Evolutionary conservation across 1,140 invertebrate species (phyloP), one percentile per base, ranked within the genome.

Genomic region (Heliconius eleuchia): DNA sequence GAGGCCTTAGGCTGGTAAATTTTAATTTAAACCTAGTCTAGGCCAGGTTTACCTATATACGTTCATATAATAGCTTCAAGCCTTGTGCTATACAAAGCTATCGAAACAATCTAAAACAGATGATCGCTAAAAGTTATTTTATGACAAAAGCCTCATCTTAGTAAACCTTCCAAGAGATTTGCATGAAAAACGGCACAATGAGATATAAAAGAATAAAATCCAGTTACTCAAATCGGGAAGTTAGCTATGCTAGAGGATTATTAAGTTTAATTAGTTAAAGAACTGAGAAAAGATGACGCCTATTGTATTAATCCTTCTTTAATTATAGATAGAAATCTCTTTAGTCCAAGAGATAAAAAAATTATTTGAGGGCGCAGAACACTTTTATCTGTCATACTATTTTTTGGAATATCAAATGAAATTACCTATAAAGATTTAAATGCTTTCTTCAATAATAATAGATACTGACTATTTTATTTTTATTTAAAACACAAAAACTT

Each of bases 261-360:
- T 90, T 89, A 92, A 93, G 80, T 93, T 92, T 91, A 92, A 93
- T 93, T 92, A 89, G 88, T 90, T 89, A 85, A 77, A 87, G 83
- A 87, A 87, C 74, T 87, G 83, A 82, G 83, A 84, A 87, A 87
- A 75, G 77, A 87, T 86, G 81, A 84, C 82, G 83, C 79, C 84
- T 84, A 88, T 91, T 88, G 85, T 89, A 88, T 89, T 82, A 82
- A 79, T 83, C 74, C 79, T 81, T 83, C 80, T 76, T 83, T 83
- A 80, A 76, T 78, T 70, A 81, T 76, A 82, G 83, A 84, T 78
- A 76, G 76, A 76, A 70, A 78, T 80, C 83, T 84, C 37, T 78
- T 78, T 72, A 42, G 72, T 82, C 73, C n/a, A 74, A 78, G 76
- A 76, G 82, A 77, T 78, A 77, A 85, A 85, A 85, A 87, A 82